Percentiles rank a stretch among this genome's conserved stretches.
phyloP scores from a whole-genome alignment of 2,888 invertebrate genomes.

The Xestia ashworthii region DNA sequence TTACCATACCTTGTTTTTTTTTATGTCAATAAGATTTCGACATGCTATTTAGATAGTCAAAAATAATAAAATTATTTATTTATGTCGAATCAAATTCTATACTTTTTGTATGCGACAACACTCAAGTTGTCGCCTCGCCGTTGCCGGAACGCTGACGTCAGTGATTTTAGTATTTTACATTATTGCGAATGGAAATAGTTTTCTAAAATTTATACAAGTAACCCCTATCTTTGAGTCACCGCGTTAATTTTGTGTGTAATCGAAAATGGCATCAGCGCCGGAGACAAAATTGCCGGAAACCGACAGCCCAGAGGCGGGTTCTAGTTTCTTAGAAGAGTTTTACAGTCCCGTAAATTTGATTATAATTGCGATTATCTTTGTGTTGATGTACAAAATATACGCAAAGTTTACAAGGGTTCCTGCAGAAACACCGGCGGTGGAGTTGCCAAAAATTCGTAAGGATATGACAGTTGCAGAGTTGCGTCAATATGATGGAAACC shows the following conservation, averaged over 20 bases:
- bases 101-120: conserved; percentile 44
- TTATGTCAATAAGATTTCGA: no score
- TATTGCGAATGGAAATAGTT: conserved; percentile 67
- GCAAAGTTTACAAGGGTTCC: conserved; percentile 81
- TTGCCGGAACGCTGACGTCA: conserved; percentile 78
- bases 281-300: conserved; percentile 77
- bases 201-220: conserved; percentile 75
- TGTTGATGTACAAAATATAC: conserved; percentile 93
- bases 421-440: conserved; percentile 74
- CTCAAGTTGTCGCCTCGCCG: conserved; percentile 62
- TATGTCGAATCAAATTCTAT: conserved; percentile 2
- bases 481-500: conserved; percentile 96
- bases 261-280: conserved; percentile 80
- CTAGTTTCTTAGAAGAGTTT: conserved; percentile 88
- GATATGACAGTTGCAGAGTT: conserved; percentile 98
- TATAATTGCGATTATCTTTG: conserved; percentile 90
- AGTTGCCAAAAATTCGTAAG: conserved; percentile 95
- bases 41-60: neutral
- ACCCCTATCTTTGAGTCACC: conserved; percentile 60
- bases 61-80: neutral
- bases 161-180: conserved; percentile 76
- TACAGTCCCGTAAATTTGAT: conserved; percentile 92
- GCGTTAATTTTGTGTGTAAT: conserved; percentile 52
- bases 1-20: neutral
- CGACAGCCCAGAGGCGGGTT: conserved; percentile 72